Evolutionary conservation across 2,113 vertebrate species (phyloP).

Genomic region (Aegypius monachus): DNA sequence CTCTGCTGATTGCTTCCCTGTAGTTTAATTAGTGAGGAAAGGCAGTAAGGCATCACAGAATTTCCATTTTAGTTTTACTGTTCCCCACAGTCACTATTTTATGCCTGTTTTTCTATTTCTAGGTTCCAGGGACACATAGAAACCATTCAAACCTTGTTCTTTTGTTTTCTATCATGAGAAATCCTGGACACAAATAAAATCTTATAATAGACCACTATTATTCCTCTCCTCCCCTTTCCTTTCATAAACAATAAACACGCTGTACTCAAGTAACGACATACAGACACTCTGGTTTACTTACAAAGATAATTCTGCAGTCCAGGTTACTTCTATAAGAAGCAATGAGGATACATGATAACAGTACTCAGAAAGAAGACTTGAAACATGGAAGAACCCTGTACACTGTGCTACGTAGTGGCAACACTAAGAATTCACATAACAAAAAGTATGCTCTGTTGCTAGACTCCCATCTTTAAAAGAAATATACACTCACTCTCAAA

Average conservation of each 20-base stretch:
- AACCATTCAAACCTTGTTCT: not conserved
- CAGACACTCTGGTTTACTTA: not conserved
- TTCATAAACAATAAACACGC: not conserved
- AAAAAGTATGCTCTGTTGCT: not conserved
- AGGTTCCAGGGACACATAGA: not conserved
- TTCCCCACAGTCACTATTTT: conserved; percentile 3
- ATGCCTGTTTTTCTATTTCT: not conserved
- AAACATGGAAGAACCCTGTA: not conserved
- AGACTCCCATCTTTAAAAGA: not conserved
- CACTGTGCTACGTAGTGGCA: not conserved
- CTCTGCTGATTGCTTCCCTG: conserved; percentile 18
- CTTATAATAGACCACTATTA: not conserved
- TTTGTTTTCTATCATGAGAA: conserved; percentile 7
- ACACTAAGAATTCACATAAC: not conserved
- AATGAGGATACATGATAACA: accelerated
- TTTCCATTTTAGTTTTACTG: conserved; percentile 38
- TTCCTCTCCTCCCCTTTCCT: not conserved
- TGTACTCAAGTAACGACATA: not conserved
- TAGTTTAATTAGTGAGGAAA: conserved; percentile 34
- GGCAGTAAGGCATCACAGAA: conserved; percentile 32
- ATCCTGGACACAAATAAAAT: not conserved
- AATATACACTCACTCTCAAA: not conserved
- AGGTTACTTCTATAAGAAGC: not conserved
- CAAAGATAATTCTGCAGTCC: not conserved
- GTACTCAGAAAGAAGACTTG: not conserved